Conservation (phyloP, 2,888 invertebrate genomes). For the Drosophila demipolita region DNA sequence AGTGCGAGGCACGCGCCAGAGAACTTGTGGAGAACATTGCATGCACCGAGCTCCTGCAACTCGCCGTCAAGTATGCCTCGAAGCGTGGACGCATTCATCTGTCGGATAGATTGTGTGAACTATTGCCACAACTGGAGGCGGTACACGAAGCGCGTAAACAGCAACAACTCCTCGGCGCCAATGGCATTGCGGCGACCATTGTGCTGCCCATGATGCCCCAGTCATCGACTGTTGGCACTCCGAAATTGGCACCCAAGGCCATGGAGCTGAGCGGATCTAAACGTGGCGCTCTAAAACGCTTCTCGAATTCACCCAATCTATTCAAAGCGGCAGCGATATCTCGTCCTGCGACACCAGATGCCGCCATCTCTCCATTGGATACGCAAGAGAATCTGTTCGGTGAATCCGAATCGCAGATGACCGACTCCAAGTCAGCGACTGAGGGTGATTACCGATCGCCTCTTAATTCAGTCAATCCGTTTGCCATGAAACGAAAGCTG, state of each 20-base stretch:
- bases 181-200: conserved; percentile 62
- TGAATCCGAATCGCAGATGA: conserved; percentile 49
- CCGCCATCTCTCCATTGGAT: conserved; percentile 44
- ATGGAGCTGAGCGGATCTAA: conserved; percentile 82
- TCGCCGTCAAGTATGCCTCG: conserved; percentile 95
- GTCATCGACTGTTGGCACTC: conserved; percentile 26
- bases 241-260: conserved; percentile 78
- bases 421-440: conserved; percentile 26
- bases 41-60: conserved; percentile 90
- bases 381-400: conserved; percentile 72
- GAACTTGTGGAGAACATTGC: conserved; percentile 94
- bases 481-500: conserved; percentile 85
- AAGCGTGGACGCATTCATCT: conserved; percentile 91
- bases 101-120: conserved; percentile 90
- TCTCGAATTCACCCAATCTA: conserved; percentile 78
- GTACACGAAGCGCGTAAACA: conserved; percentile 80
- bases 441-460: conserved; percentile 68
- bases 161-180: conserved; percentile 56
- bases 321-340: conserved; percentile 70
- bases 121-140: conserved; percentile 86
- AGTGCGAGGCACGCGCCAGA: conserved; percentile 93
- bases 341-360: conserved; percentile 59
- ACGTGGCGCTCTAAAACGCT: conserved; percentile 87
- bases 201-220: conserved; percentile 59
- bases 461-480: conserved; percentile 77